Evolutionary conservation across 2,797 vertebrate species (phyloP).

Genomic region (Sebastes hubbsi): DNA sequence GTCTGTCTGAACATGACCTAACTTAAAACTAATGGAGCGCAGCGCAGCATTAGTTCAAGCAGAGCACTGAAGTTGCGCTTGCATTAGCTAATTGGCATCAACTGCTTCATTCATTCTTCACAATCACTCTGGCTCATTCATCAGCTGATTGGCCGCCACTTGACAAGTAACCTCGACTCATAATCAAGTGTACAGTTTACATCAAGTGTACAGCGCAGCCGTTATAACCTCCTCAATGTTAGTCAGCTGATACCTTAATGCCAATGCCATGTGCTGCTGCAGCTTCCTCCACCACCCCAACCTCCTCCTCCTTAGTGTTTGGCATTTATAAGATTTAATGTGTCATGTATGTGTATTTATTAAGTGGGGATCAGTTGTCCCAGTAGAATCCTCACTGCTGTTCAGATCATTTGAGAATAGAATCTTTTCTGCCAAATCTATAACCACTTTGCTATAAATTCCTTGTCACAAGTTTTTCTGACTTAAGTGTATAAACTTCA

Average conservation of each 20-base stretch:
- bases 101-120: background rate
- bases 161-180: background rate
- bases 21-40: background rate
- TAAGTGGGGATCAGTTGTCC: background rate
- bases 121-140: background rate
- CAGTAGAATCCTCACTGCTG: background rate
- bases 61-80: background rate
- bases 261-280: background rate
- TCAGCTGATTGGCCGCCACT: background rate
- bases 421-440: background rate
- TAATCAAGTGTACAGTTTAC: background rate
- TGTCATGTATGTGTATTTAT: background rate
- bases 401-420: background rate
- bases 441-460: background rate
- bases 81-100: conserved; percentile 9
- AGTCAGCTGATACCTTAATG: background rate
- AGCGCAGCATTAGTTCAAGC: background rate
- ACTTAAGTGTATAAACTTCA: background rate
- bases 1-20: background rate
- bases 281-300: background rate
- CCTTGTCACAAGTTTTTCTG: background rate
- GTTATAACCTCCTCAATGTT: background rate
- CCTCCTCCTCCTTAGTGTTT: background rate
- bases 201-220: background rate
- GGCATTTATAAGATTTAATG: background rate